Percentiles rank a stretch among this genome's conserved stretches.
Evolutionary conservation across 2,797 vertebrate genomes (phyloP).

Genomic region (Notamacropus eugenii): DNA sequence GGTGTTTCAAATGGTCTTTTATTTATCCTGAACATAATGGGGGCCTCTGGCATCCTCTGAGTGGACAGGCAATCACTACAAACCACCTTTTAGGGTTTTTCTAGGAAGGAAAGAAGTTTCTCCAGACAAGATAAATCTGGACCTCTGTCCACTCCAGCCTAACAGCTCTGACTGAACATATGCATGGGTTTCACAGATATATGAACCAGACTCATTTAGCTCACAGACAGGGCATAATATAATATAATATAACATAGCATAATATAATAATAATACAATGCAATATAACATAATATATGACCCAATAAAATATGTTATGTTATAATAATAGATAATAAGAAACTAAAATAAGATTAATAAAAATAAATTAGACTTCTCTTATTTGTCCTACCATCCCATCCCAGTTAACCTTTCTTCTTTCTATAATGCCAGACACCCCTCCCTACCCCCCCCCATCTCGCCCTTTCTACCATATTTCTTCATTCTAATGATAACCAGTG

Average conservation of each 20-base stretch:
- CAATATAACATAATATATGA: neutral
- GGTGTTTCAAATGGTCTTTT: conserved; percentile 62
- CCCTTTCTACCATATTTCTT: neutral
- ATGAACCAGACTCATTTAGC: conserved; percentile 37
- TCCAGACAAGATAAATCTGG: conserved; percentile 54
- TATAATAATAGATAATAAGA: neutral
- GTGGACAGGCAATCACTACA: conserved; percentile 3
- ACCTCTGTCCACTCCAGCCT: conserved; percentile 6
- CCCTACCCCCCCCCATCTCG: neutral
- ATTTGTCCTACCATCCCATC: neutral
- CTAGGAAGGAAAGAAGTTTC: conserved; percentile 38
- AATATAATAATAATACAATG: neutral
- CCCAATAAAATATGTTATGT: neutral
- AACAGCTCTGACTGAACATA: conserved; percentile 6
- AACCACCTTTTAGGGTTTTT: conserved; percentile 63
- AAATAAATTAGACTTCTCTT: neutral
- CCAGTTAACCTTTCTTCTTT: neutral
- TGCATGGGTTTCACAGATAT: conserved; percentile 31
- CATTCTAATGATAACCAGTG: neutral
- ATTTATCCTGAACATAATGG: conserved; percentile 41
- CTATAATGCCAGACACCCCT: neutral
- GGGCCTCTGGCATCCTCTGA: conserved; percentile 47
- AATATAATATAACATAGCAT: neutral
- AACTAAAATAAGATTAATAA: neutral
- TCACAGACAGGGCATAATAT: conserved; percentile 7